Evolutionary conservation across 2,797 vertebrate genomes (phyloP), one percentile per base, ranked within the genome.

Genomic region (Pseudochirops corinnae): DNA sequence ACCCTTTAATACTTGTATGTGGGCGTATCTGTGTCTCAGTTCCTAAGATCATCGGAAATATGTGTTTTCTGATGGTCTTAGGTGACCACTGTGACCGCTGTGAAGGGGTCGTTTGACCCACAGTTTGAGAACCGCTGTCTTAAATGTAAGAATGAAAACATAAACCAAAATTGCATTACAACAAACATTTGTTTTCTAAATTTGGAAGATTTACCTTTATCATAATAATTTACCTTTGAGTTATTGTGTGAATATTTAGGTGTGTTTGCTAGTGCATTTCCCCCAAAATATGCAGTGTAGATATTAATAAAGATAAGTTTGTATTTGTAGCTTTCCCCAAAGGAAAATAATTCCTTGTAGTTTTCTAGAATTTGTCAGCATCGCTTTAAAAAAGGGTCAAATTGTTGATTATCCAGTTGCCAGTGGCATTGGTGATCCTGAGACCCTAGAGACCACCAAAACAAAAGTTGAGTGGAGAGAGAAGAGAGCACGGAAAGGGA

Each of bases 181-280:
- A 58, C 39, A 52, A 92, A 91, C 4, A 62, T 94, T 92, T 91
- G 60, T 93, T 91, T 95, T 95, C 93, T 7, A 56, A 57, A 57
- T 94, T 14, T 57, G n/a, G 14, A 92, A 31, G 87, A 58, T 29
- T 93, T 46, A 11, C 39, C 21, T 82, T 82, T 46, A 21, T 39
- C 39, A 87, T 91, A 1, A 7, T 96, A 82, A 82, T 94, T 92
- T 91, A 2, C 55, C 56, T 93, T 93, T 96, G 55, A 18, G 91
- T 94, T 96, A 92, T 62, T 96, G 94, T 92, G 21, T 92, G n/a
- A 94, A 90, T 92, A 92, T 60, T 82, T 60, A 94, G 39, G 1
- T 92, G 29, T 95, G 29, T 29, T 95, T 97, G 62, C 56, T n/a
- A 95, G n/a, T 21, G 0, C 13, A 67, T 67, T 93, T 96, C 95